A percentile compares a stretch with the other conserved stretches of the same genome.
Evolutionary conservation across 2,888 invertebrate species (phyloP).

Genomic region (Nymphalis polychloros): DNA sequence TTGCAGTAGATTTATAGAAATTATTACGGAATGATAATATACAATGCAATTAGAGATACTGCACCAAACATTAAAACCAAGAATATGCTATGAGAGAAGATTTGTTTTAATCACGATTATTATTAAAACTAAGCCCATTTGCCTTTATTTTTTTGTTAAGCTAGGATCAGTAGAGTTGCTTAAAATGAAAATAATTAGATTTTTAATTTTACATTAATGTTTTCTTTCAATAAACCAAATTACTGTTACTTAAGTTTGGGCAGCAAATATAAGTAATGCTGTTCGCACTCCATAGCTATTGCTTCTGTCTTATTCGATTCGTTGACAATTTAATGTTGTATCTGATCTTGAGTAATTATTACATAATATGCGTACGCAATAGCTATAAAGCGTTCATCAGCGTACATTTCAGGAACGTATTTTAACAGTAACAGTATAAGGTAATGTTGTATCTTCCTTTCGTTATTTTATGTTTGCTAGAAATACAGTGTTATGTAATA

Average conservation of each 20-base stretch:
- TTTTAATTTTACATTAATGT: slow-evolving; percentile 24
- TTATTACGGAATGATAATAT: slow-evolving; percentile 76
- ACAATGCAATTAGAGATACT: slow-evolving; percentile 80
- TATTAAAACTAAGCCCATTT: slow-evolving; percentile 74
- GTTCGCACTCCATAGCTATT: slow-evolving; percentile 55
- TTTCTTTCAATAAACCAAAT: slow-evolving; percentile 17
- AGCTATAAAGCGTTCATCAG: slow-evolving; percentile 52
- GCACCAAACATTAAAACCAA: slow-evolving; percentile 80
- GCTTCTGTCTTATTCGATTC: slow-evolving; percentile 23
- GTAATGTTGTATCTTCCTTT: neutral
- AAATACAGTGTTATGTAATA: no score
- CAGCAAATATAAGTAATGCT: slow-evolving; percentile 51
- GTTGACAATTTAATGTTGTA: no score
- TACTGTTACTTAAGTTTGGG: slow-evolving; percentile 54
- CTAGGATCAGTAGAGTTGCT: slow-evolving; percentile 50
- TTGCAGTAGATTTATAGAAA: slow-evolving; percentile 57
- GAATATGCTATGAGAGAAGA: slow-evolving; percentile 72
- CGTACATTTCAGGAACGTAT: slow-evolving; percentile 43
- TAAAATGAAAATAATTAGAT: slow-evolving; percentile 28
- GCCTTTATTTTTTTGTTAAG: slow-evolving; percentile 69
- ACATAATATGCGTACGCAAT: slow-evolving; percentile 44
- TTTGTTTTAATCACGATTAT: slow-evolving; percentile 64
- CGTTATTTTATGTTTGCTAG: no score
- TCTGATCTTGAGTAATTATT: slow-evolving; percentile 5
- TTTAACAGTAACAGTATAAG: neutral